phyloP scores from a whole-genome alignment of 1,140 invertebrate genomes.

The Zeugodacus cucurbitae region DNA sequence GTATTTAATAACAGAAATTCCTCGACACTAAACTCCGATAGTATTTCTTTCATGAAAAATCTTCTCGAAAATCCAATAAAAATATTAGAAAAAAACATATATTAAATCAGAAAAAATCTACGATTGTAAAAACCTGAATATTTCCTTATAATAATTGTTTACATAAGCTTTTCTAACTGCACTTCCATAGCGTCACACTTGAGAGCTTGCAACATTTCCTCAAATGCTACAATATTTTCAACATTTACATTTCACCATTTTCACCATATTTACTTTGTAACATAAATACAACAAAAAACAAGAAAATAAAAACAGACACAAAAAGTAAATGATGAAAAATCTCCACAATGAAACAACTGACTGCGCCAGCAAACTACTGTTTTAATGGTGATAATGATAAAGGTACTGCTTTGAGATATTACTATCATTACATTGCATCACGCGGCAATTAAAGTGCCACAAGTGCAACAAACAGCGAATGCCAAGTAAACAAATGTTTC shows the following conservation, averaged over 20 bases:
- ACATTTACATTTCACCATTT: background rate
- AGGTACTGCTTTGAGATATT: background rate
- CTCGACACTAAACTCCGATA: too few relatives aligned
- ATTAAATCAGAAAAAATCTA: background rate
- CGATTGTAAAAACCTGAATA: background rate
- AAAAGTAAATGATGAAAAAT: background rate
- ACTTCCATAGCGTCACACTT: constrained; percentile 54
- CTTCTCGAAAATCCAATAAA: too few relatives aligned
- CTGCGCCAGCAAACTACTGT: background rate
- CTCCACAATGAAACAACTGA: background rate
- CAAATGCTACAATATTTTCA: background rate
- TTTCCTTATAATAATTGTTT: background rate
- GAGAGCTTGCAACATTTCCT: constrained; percentile 61
- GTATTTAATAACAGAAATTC: too few relatives aligned
- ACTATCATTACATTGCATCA: constrained; percentile 23
- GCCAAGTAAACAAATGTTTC: background rate
- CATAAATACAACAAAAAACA: background rate
- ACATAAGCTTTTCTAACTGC: background rate
- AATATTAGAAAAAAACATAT: background rate
- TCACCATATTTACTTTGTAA: background rate
- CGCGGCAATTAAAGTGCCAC: constrained; percentile 27
- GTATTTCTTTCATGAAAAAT: too few relatives aligned
- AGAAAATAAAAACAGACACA: background rate
- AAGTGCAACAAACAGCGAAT: background rate
- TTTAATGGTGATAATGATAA: constrained; percentile 10